These are phyloP conservation scores for Cyprinus carpio DNA, from an alignment of 2,113 vertebrate species.

Conservation along the genomic window DNA sequence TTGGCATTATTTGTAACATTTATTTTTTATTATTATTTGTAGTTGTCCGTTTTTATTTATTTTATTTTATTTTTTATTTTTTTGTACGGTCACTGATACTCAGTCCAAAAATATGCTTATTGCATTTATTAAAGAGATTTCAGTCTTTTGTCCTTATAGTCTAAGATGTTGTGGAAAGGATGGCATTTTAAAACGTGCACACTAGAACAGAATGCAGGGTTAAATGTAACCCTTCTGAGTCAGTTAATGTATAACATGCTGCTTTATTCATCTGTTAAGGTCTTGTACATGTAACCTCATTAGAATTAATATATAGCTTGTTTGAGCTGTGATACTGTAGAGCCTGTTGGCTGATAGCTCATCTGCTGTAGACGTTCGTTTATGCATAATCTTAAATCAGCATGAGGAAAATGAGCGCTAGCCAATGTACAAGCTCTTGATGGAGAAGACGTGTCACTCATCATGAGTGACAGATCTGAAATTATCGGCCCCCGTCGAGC, in stretches of 20 bases:
- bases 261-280: not conserved
- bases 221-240: not conserved
- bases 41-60: not conserved
- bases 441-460: slow-evolving; percentile 67
- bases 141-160: not conserved
- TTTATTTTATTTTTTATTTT: too few relatives aligned
- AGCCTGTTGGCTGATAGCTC: slow-evolving; percentile 5
- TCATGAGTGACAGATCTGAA: slow-evolving; percentile 62
- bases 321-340: not conserved
- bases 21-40: not conserved
- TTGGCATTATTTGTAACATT: not conserved
- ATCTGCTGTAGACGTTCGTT: not conserved
- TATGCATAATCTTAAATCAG: slow-evolving; percentile 64
- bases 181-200: not conserved
- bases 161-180: not conserved
- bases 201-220: not conserved
- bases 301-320: slow-evolving; percentile 6
- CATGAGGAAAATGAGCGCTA: slow-evolving; percentile 20
- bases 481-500: slow-evolving; percentile 65
- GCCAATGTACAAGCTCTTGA: slow-evolving; percentile 48
- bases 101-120: too few relatives aligned
- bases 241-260: not conserved
- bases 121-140: not conserved
- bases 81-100: too few relatives aligned
- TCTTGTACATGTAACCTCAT: slow-evolving; percentile 19